phyloP scores from a whole-genome alignment of 2,113 vertebrate genomes.

The Physeter macrocephalus region DNA sequence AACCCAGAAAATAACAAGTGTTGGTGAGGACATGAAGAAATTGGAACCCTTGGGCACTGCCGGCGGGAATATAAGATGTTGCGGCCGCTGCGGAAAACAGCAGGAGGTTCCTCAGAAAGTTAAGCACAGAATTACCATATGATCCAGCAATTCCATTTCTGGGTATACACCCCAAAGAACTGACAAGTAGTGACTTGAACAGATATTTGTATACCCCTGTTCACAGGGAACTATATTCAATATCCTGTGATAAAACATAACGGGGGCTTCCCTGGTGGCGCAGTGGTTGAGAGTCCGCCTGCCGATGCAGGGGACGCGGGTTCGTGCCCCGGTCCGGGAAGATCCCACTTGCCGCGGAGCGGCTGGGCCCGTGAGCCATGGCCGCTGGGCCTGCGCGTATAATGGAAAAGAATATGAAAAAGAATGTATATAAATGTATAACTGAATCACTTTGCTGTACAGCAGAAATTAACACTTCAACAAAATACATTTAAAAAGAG shows the following conservation, averaged over 20 bases:
- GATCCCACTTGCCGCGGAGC: too few species aligned
- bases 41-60: not conserved
- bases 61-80: not conserved
- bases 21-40: not conserved
- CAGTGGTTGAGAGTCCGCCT: too few species aligned
- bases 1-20: not conserved
- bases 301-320: too few species aligned
- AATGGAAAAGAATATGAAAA: not conserved
- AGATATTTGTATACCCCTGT: not conserved
- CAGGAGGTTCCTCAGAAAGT: not conserved
- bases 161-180: not conserved
- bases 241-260: not conserved
- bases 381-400: too few species aligned
- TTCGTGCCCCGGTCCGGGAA: too few species aligned
- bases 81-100: not conserved
- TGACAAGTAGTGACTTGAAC: not conserved
- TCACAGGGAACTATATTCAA: not conserved
- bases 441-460: not conserved
- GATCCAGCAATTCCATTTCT: not conserved
- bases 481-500: not conserved
- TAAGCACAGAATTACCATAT: not conserved
- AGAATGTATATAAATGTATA: accelerated
- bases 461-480: not conserved
- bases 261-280: too few species aligned
- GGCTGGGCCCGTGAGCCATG: too few species aligned